These are phyloP conservation scores for Piliocolobus tephrosceles DNA, from an alignment of 2,113 vertebrate species.

Conservation along the genomic window DNA sequence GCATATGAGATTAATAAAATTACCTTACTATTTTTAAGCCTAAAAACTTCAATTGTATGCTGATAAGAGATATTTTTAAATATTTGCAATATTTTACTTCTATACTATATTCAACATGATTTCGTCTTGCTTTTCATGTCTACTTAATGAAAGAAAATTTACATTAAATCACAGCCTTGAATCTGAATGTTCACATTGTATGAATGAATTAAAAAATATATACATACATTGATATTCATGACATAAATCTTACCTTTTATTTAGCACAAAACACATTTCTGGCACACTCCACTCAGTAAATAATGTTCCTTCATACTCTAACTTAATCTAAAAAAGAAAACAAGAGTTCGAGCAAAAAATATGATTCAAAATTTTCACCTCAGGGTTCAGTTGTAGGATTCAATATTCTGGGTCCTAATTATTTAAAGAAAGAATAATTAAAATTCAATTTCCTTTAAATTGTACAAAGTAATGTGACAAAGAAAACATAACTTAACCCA, in stretches of 20 bases:
- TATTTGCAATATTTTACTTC: not conserved
- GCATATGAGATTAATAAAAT: not conserved
- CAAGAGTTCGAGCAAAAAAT: conserved; percentile 31
- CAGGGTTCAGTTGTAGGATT: not conserved
- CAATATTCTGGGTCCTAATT: not conserved
- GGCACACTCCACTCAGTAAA: conserved; percentile 64
- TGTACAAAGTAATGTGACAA: not conserved
- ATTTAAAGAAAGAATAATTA: conserved; percentile 19
- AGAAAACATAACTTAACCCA: not conserved
- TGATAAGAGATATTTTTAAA: not conserved
- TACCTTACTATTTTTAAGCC: not conserved
- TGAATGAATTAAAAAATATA: not conserved
- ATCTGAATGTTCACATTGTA: not conserved
- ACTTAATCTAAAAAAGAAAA: conserved; percentile 64
- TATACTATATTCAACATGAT: not conserved
- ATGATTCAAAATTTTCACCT: not conserved
- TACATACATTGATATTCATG: not conserved
- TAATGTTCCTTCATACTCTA: conserved; percentile 67
- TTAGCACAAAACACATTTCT: not conserved
- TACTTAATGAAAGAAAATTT: conserved; percentile 27
- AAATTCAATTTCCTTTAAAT: conserved; percentile 29
- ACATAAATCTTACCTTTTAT: conserved; percentile 60
- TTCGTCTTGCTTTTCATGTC: conserved; percentile 20
- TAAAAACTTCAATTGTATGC: not conserved
- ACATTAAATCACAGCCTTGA: conserved; percentile 14